phyloP scores from a whole-genome alignment of 2,113 vertebrate genomes.

The Elephas maximus region DNA sequence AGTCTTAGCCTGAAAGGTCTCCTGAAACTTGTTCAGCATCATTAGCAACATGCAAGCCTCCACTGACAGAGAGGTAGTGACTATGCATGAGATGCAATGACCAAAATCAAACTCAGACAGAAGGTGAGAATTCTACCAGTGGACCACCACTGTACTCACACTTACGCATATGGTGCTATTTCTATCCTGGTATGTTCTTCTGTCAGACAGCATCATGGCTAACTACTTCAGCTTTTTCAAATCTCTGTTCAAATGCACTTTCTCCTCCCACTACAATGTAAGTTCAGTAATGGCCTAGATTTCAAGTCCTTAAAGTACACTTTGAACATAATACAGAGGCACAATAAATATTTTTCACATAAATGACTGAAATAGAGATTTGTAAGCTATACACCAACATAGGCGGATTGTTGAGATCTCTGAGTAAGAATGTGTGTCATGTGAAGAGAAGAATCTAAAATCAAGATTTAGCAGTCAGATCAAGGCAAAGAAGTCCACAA shows the following conservation, averaged over 20 bases:
- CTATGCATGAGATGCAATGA: background rate
- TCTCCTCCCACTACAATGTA: background rate
- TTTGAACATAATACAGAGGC: background rate
- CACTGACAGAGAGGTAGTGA: background rate
- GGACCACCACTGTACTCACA: background rate
- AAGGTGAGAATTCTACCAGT: background rate
- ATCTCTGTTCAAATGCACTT: background rate
- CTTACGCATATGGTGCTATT: background rate
- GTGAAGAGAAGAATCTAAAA: background rate
- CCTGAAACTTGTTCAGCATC: background rate
- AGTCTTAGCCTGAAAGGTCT: background rate
- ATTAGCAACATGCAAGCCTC: background rate
- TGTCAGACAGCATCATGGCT: background rate
- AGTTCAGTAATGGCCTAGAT: background rate
- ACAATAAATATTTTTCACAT: background rate
- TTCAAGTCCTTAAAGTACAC: background rate
- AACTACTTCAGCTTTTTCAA: background rate
- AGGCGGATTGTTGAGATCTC: background rate
- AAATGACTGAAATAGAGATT: background rate
- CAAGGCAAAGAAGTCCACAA: background rate
- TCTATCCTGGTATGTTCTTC: background rate
- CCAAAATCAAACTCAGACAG: background rate
- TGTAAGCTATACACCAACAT: background rate
- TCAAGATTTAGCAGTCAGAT: background rate
- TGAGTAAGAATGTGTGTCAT: background rate